Evolutionary conservation across 2,888 invertebrate species (phyloP), one percentile per base, ranked within the genome.

Genomic region (Idaea biselata): DNA sequence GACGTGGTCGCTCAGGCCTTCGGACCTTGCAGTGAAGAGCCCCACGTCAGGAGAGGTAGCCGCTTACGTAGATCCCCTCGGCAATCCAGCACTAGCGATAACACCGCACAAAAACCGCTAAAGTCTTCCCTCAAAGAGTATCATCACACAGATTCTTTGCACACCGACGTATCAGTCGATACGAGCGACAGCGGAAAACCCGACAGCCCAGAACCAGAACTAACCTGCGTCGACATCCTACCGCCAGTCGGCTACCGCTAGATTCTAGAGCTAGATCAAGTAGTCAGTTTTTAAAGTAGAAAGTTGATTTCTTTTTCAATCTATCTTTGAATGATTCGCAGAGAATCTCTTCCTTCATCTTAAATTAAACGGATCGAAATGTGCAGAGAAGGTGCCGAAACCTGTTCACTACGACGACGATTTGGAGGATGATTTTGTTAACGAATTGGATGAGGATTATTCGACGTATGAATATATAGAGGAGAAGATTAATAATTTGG

Each of bases 1-100:
- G 95, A 96, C 80, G 94, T 97, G 68, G 95, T 95, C 32, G 94
- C 96, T 4, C 95, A 95, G 84, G 95, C 96, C 1, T 95, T 96
- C 77, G 96, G 96, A 61, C 94, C 95, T 60, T 96, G 96, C 88
- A 94, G 94, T 84, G 95, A 95, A 71, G 94, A 94, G 69, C 93
- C 92, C 1, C 88, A 87, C 72, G 91, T 91, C 16, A 79, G 88
- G 63, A 78, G 90, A 91, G 92, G 92, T 91, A 92, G 87, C 75
- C 89, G 91, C 69, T 82, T 88, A 64, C 76, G 76, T 79, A 80
- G 81, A 74, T 81, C 80, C 6, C 60, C 65, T 18, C 66, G 65
- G 54, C 75, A 77, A 69, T 72, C 73, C 63, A 73, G 75, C 72
- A 73, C 73, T 64, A 73, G 75, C 71, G 74, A 73, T 59, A 69